Base-by-base conservation (phyloP, 2,797 vertebrate species). In the Mormyrus proboscirostris region DNA sequence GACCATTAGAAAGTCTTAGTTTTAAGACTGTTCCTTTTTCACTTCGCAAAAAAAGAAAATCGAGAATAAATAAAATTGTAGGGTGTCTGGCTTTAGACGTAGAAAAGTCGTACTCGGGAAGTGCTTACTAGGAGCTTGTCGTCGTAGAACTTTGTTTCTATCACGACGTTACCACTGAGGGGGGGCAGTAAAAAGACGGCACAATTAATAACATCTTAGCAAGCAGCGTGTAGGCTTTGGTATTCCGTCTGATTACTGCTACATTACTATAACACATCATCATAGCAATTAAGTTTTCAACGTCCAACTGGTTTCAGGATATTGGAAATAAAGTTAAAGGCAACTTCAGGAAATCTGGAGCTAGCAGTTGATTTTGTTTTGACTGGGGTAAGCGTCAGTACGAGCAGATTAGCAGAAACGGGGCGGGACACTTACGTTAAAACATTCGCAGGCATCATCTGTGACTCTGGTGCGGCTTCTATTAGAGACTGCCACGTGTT, bases 401-500 rank as follows among this genome's bases (percentile, higher is more conserved):
- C 19, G 84, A 55, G 14, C 29, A 41, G 83, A n/a, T 51, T 9
- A 29, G n/a, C 4, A 50, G 49, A 25, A n/a, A 22, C 2, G 16
- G 49, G 5, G 12, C 41, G 29, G 14, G 22, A 69, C 10, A 19
- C 98, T 99, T 95, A 99, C 99, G 98, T 99, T 95, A 99, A 96
- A 95, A 99, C 96, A 53, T 98, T 99, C 90, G 99, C 99, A 51
- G 98, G 98, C 99, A 99, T 99, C 99, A 99, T 99, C 95, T 99
- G 98, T 91, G 98, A 99, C 93, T 99, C 99, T 12, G 99, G 98
- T 8, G 99, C 99, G 19, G 99, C 98, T 93, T 99, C 99, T 96
- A 99, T 99, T 95, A 99, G 97, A 91, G 98, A 99, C 94, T 99
- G 99, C 99, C 99, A 99, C 89, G 99, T 99, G 95, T 99, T 99